These are phyloP conservation scores for Euzetes globulus DNA, from an alignment of 2,888 invertebrate species.

Conservation along the genomic window DNA sequence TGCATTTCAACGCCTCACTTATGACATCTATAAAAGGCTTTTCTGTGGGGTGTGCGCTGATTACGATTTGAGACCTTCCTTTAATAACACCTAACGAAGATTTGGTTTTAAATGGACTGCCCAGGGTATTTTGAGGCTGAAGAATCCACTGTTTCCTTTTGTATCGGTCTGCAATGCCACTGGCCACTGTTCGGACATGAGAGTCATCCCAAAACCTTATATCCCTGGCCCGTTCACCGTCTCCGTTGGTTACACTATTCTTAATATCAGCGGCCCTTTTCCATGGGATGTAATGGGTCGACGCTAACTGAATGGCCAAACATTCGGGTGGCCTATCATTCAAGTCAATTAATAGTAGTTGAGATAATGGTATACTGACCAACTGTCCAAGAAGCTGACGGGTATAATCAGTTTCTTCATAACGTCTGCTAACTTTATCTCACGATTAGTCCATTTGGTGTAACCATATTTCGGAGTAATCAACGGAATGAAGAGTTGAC, in stretches of 20 bases:
- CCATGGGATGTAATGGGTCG: constrained; percentile 47
- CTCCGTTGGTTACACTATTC: constrained; percentile 35
- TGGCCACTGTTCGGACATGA: constrained; percentile 36
- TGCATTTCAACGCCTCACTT: background rate
- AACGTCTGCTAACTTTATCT: constrained; percentile 49
- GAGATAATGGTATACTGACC: no score
- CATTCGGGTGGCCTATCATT: constrained; percentile 45
- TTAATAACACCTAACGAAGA: background rate
- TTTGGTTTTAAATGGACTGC: no score
- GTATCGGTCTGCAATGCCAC: constrained; percentile 35
- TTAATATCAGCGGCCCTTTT: constrained; percentile 37
- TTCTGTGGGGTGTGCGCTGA: constrained; percentile 40
- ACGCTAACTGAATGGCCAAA: constrained; percentile 49
- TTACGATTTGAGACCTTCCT: constrained; percentile 36
- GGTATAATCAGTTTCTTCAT: constrained; percentile 48
- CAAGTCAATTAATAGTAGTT: background rate
- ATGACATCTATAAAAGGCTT: constrained; percentile 35
- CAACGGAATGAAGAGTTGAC: constrained; percentile 48
- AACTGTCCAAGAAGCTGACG: constrained; percentile 46
- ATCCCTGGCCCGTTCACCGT: constrained; percentile 37
- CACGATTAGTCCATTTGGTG: constrained; percentile 50
- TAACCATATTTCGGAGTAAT: constrained; percentile 48
- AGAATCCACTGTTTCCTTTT: background rate
- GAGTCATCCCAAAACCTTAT: constrained; percentile 37
- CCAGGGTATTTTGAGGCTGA: background rate